These are phyloP conservation scores for Puffinus mauretanicus DNA, from an alignment of 2,113 vertebrate genomes.

Conservation along the genomic window DNA sequence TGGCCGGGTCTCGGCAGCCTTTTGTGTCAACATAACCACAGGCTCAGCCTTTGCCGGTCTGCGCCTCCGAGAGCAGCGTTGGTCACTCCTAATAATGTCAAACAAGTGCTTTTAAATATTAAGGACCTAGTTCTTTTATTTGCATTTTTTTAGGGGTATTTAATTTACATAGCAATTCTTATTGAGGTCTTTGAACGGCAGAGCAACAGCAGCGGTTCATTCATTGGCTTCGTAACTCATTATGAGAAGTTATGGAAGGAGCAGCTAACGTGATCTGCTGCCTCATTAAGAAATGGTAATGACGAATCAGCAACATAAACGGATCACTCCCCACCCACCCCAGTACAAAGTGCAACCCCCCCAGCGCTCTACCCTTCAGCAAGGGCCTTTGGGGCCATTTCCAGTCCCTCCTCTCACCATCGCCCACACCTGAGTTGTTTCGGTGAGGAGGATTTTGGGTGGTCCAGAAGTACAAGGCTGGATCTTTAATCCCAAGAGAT, in stretches of 20 bases:
- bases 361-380: not conserved
- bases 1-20: not conserved
- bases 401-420: not conserved
- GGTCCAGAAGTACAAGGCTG: not conserved
- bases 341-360: not conserved
- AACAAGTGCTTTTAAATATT: no score
- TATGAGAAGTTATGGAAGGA: not conserved
- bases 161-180: not conserved
- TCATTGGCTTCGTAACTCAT: not conserved
- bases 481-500: not conserved
- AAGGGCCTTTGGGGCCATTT: not conserved
- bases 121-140: not conserved
- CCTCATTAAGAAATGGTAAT: not conserved
- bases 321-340: not conserved
- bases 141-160: not conserved
- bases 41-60: not conserved
- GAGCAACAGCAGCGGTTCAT: not conserved
- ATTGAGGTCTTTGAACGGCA: not conserved
- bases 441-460: not conserved
- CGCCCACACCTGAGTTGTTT: no score
- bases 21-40: not conserved
- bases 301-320: not conserved
- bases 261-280: not conserved
- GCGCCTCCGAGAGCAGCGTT: rapidly evolving
- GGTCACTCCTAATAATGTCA: not conserved